Conservation (phyloP, 2,113 vertebrate species). For the Elanus axillaris region DNA sequence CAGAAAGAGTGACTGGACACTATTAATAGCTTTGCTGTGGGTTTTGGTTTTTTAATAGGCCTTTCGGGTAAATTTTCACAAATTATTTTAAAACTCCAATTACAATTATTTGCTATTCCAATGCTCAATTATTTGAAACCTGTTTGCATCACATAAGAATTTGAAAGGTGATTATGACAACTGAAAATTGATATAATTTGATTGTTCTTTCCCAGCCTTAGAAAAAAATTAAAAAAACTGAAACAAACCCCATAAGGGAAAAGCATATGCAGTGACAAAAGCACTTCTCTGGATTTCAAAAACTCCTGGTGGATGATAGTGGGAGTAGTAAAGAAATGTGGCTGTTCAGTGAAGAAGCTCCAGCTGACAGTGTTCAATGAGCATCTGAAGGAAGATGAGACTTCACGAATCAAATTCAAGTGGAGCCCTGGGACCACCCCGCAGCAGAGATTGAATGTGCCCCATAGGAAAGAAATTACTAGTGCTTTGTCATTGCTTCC, state of each 20-base stretch:
- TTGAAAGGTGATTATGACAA: neutral
- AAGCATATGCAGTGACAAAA: neutral
- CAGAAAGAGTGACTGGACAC: neutral
- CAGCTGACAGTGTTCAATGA: neutral
- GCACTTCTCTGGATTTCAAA: neutral
- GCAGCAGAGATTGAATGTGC: rapidly evolving
- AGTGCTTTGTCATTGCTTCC: neutral
- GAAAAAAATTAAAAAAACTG: neutral
- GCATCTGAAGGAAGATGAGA: neutral
- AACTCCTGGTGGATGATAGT: neutral
- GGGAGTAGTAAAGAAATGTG: neutral
- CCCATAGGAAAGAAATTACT: neutral
- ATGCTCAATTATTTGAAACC: neutral
- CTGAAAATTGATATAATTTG: neutral
- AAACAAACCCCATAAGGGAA: neutral
- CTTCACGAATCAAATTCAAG: neutral
- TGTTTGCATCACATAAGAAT: neutral
- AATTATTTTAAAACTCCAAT: neutral
- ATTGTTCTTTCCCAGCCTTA: neutral
- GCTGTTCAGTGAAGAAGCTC: neutral
- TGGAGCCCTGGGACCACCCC: neutral
- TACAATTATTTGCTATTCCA: neutral
- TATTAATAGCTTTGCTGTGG: neutral
- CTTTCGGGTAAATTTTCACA: neutral
- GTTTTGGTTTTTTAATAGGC: neutral